A percentile compares a stretch with the other conserved stretches of the same genome.
Conservation (phyloP, 2,113 vertebrate species). For the Centropus unirufus region DNA sequence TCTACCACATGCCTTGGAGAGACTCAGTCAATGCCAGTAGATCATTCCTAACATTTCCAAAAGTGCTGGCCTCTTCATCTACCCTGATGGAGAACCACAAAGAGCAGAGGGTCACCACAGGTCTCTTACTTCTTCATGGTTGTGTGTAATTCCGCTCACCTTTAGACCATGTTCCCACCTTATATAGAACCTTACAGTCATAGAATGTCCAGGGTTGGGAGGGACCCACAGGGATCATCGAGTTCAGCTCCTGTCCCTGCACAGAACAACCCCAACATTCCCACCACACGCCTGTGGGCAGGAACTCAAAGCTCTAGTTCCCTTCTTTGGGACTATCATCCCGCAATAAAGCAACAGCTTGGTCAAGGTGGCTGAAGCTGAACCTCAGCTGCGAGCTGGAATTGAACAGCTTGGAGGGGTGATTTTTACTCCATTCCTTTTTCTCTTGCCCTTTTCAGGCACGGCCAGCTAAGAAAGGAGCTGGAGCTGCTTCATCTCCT, state of each 20-base stretch:
- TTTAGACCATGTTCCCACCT: neutral
- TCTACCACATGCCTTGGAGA: neutral
- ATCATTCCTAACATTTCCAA: neutral
- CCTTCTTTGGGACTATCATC: neutral
- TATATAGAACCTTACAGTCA: neutral
- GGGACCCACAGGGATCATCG: no score
- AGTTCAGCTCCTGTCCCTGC: no score
- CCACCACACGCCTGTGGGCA: no score
- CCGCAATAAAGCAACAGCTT: neutral
- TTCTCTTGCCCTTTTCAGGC: neutral
- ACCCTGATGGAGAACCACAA: neutral
- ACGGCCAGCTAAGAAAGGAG: fast-evolving
- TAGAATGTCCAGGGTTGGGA: no score
- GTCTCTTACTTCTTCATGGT: neutral
- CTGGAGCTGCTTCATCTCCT: fast-evolving
- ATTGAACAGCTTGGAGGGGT: neutral
- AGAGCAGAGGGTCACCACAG: neutral
- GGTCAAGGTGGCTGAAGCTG: neutral
- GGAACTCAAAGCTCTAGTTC: neutral
- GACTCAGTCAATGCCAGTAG: neutral
- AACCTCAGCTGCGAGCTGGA: neutral
- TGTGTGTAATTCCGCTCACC: neutral
- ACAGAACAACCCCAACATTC: no score
- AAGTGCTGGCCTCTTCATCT: neutral
- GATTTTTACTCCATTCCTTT: neutral